A percentile compares a stretch with the other conserved stretches of the same genome.
phyloP scores from a whole-genome alignment of 92 coral and sea anemone species.

The Palythoa caribaeorum region DNA sequence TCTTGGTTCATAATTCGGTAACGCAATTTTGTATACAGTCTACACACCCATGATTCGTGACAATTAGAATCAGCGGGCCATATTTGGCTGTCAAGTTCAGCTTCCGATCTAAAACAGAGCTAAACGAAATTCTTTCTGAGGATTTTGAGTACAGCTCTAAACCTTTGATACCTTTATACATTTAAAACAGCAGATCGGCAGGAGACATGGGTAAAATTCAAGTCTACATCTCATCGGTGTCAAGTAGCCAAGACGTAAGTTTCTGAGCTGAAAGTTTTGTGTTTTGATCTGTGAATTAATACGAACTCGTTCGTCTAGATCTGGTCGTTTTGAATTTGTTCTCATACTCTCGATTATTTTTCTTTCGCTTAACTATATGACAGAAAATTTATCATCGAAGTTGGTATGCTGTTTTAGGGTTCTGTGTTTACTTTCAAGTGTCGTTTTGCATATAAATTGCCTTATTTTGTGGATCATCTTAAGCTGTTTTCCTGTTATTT shows the following conservation, averaged over 20 bases:
- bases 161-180: not conserved
- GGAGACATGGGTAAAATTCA: constrained; percentile 25
- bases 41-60: not conserved
- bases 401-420: not conserved
- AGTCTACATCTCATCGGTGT: constrained; percentile 35
- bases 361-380: too few relatives aligned
- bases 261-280: not conserved
- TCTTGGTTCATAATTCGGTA: too few relatives aligned
- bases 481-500: not conserved
- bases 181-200: too few relatives aligned
- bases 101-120: not conserved
- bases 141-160: not conserved
- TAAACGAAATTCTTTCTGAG: not conserved
- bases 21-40: too few relatives aligned
- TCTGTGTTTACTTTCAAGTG: not conserved
- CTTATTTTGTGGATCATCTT: too few relatives aligned
- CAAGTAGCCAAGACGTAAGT: constrained; percentile 44
- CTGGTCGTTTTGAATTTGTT: not conserved
- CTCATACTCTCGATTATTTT: too few relatives aligned
- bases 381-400: not conserved
- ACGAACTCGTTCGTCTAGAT: not conserved
- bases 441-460: not conserved
- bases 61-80: not conserved
- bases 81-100: constrained; percentile 15
- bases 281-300: not conserved